These are phyloP conservation scores for Pardosa pseudoannulata DNA, from an alignment of 2,888 invertebrate species.

Conservation along the genomic window DNA sequence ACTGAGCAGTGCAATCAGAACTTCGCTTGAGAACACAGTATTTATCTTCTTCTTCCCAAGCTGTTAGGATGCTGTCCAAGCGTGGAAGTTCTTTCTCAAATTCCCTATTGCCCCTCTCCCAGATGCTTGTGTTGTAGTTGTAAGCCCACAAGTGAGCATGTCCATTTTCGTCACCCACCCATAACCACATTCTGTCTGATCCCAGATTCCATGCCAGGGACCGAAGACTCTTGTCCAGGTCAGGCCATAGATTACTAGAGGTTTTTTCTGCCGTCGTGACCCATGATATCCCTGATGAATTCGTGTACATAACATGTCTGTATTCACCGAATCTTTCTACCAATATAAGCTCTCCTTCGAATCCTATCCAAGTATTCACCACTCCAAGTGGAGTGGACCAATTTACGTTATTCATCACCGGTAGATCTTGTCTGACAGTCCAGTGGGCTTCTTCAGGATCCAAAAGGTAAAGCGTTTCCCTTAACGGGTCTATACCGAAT, in stretches of 20 bases:
- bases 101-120: slow-evolving; percentile 35
- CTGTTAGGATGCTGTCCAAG: slow-evolving; percentile 29
- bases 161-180: slow-evolving; percentile 34
- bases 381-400: slow-evolving; percentile 42
- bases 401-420: slow-evolving; percentile 37
- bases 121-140: slow-evolving; percentile 22
- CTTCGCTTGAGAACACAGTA: slow-evolving; percentile 49
- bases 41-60: slow-evolving; percentile 56
- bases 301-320: slow-evolving; percentile 49
- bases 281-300: slow-evolving; percentile 54
- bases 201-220: slow-evolving; percentile 51
- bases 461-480: slow-evolving; percentile 52
- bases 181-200: slow-evolving; percentile 56
- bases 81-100: slow-evolving; percentile 23
- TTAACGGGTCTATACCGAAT: slow-evolving; percentile 37
- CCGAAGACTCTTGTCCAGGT: slow-evolving; percentile 20
- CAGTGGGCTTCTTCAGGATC: slow-evolving; percentile 57
- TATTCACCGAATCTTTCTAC: slow-evolving; percentile 42
- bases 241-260: slow-evolving; percentile 34
- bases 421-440: slow-evolving; percentile 39
- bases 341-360: slow-evolving; percentile 38
- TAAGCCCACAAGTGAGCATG: slow-evolving; percentile 49
- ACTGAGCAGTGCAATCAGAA: slow-evolving; percentile 49
- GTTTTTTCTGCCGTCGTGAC: slow-evolving; percentile 31
- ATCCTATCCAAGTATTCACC: slow-evolving; percentile 40